Conservation (phyloP, 2,888 invertebrate species). For the Nasonia oneida region DNA sequence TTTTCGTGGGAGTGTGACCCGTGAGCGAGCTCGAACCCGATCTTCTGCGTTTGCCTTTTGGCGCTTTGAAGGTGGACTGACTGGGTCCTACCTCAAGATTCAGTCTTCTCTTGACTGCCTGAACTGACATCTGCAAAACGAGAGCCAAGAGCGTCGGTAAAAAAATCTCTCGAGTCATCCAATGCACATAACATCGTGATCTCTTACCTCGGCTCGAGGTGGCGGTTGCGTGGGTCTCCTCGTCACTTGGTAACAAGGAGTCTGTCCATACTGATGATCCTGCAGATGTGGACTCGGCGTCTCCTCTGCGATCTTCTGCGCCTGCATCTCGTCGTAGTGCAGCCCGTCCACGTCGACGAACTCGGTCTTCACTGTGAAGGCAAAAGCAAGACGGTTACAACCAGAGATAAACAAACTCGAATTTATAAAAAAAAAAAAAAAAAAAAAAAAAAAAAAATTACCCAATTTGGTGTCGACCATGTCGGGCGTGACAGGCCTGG, state of each 20-base stretch:
- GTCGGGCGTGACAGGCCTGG: slow-evolving; percentile 78
- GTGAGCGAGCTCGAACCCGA: slow-evolving; percentile 76
- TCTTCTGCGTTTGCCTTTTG: slow-evolving; percentile 78
- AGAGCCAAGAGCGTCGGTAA: neutral
- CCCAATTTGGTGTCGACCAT: slow-evolving; percentile 77
- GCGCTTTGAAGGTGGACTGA: slow-evolving; percentile 82
- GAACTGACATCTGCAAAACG: slow-evolving; percentile 74
- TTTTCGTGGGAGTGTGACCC: slow-evolving; percentile 78
- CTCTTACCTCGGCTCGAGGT: slow-evolving; percentile 75
- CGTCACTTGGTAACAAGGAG: slow-evolving; percentile 81
- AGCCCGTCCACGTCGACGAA: slow-evolving; percentile 73
- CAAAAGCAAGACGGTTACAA: neutral
- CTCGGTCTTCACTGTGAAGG: slow-evolving; percentile 74
- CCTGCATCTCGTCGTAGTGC: slow-evolving; percentile 75
- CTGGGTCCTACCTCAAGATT: slow-evolving; percentile 85
- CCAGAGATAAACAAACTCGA: too few species aligned
- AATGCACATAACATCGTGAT: neutral
- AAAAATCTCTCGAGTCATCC: too few species aligned
- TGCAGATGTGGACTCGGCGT: slow-evolving; percentile 88
- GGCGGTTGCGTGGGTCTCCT: slow-evolving; percentile 76
- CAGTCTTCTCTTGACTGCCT: slow-evolving; percentile 91
- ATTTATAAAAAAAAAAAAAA: too few species aligned
- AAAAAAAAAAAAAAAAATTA: slow-evolving; percentile 63
- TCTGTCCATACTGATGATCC: slow-evolving; percentile 93
- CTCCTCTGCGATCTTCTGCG: slow-evolving; percentile 77